Evolutionary conservation across 2,113 vertebrate species (phyloP).

Genomic region (Empidonax traillii): DNA sequence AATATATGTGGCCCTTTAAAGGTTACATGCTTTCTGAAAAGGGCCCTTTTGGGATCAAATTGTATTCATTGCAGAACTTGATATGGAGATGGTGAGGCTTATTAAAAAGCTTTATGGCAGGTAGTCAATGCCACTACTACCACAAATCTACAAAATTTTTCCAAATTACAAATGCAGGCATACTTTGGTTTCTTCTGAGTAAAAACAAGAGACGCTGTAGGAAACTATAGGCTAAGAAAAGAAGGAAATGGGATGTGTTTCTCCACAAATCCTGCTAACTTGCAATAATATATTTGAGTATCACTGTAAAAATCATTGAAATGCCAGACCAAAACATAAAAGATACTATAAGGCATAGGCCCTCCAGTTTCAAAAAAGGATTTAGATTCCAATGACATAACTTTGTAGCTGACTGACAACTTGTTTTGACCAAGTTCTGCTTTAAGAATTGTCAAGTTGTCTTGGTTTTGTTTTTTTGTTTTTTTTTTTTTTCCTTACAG

Average conservation of each 20-base stretch:
- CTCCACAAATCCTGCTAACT: neutral
- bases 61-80: slow-evolving; percentile 11
- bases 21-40: slow-evolving; percentile 29
- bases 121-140: slow-evolving; percentile 27
- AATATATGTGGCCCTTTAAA: neutral
- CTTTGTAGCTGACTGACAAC: neutral
- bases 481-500: neutral
- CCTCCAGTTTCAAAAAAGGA: neutral
- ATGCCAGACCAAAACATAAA: neutral
- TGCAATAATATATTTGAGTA: neutral
- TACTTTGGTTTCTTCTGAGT: slow-evolving; percentile 34
- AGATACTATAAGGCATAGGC: neutral
- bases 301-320: neutral
- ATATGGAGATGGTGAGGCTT: slow-evolving; percentile 27
- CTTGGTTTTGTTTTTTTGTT: neutral
- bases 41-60: slow-evolving; percentile 6
- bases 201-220: neutral
- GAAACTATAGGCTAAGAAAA: slow-evolving; percentile 20
- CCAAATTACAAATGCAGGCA: slow-evolving; percentile 17
- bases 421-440: neutral
- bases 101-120: slow-evolving; percentile 21
- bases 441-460: neutral
- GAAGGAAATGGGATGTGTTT: neutral
- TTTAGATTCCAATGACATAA: neutral
- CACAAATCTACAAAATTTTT: slow-evolving; percentile 17